These are phyloP conservation scores for Sebastes diploproa DNA, from an alignment of 2,797 vertebrate species.

Conservation along the genomic window DNA sequence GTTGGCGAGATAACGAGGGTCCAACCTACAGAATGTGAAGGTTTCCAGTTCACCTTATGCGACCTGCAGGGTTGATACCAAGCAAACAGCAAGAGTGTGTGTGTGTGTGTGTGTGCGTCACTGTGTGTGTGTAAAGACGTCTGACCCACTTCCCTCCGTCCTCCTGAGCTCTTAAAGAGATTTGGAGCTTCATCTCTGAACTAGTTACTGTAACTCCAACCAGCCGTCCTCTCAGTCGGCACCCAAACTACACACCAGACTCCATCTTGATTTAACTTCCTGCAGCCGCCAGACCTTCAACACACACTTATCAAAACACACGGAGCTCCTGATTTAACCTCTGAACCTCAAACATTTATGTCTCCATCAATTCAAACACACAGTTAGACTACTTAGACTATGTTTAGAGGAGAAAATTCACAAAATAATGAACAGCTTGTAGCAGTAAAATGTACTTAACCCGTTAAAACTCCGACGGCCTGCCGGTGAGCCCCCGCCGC, in stretches of 20 bases:
- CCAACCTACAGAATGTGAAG: neutral
- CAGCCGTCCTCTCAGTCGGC: neutral
- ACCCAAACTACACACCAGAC: neutral
- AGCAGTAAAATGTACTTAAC: neutral
- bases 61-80: neutral
- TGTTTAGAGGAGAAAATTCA: neutral
- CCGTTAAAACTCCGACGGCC: too few relatives aligned
- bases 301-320: neutral
- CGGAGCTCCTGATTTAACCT: neutral
- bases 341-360: neutral
- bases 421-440: neutral
- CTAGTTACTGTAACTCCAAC: conserved; percentile 13
- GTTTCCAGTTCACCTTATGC: conserved; percentile 26
- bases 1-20: conserved; percentile 5
- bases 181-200: conserved; percentile 61
- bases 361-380: neutral
- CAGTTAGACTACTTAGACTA: neutral
- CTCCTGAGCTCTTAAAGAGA: conserved; percentile 75
- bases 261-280: neutral
- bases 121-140: conserved; percentile 34
- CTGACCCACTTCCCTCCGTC: conserved; percentile 65
- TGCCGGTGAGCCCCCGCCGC: too few relatives aligned
- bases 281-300: neutral
- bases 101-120: conserved; percentile 1
- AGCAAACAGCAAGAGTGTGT: conserved; percentile 5